phyloP scores from a whole-genome alignment of 2,888 invertebrate species.

The Hoplodrina ambigua region DNA sequence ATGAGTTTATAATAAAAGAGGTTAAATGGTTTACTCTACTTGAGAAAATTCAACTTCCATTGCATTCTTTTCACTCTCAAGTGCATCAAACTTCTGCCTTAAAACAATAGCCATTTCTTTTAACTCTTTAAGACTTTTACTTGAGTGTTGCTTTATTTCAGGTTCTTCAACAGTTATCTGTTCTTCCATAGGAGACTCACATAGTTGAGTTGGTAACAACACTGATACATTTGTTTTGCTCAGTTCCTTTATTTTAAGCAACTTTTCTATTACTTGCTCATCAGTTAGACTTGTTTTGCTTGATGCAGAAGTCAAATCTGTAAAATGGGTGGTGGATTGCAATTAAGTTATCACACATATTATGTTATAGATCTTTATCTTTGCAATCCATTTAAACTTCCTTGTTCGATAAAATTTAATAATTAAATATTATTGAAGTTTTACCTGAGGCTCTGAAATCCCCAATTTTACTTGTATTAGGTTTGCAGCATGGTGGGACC shows the following conservation, averaged over 20 bases:
- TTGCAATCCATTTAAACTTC: neutral
- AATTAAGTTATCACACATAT: no score
- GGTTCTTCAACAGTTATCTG: slow-evolving; percentile 27
- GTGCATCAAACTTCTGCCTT: slow-evolving; percentile 81
- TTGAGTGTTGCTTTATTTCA: slow-evolving; percentile 65
- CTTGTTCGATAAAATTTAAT: neutral
- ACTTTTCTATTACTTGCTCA: slow-evolving; percentile 70
- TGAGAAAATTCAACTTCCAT: slow-evolving; percentile 85
- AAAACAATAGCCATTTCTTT: slow-evolving; percentile 83
- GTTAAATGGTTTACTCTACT: slow-evolving; percentile 65
- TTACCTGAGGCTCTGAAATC: slow-evolving; percentile 73
- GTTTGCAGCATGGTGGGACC: slow-evolving; percentile 92
- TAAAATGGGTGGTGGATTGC: no score
- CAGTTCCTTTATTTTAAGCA: slow-evolving; percentile 69
- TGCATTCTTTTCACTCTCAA: slow-evolving; percentile 84
- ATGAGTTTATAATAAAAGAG: neutral
- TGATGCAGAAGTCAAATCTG: slow-evolving; percentile 45
- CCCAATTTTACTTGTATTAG: slow-evolving; percentile 71
- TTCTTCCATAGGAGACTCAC: slow-evolving; percentile 35
- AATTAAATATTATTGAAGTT: neutral
- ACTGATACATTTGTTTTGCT: slow-evolving; percentile 57
- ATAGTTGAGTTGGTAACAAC: slow-evolving; percentile 39
- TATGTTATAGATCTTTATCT: no score
- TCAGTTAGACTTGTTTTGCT: slow-evolving; percentile 60
- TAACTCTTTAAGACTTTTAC: slow-evolving; percentile 81